Evolutionary conservation across 2,888 invertebrate genomes (phyloP).

Genomic region (Apotomis betuletana): DNA sequence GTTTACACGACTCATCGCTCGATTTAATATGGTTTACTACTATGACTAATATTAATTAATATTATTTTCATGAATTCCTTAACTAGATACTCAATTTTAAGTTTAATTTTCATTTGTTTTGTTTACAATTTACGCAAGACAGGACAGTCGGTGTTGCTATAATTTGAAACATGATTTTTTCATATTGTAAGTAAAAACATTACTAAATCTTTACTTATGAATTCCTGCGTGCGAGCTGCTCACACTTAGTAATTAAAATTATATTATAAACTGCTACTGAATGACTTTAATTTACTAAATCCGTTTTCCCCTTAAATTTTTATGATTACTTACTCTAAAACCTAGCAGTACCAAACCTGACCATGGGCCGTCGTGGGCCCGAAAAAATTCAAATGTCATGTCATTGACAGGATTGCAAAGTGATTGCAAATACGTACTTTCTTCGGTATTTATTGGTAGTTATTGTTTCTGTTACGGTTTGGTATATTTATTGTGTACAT

Average conservation of each 20-base stretch:
- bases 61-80: too few species aligned
- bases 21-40: background rate
- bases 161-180: background rate
- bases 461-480: background rate
- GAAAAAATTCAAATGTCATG: background rate
- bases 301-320: too few species aligned
- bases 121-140: conserved; percentile 3
- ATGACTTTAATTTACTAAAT: too few species aligned
- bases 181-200: background rate
- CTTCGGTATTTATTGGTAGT: background rate
- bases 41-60: too few species aligned
- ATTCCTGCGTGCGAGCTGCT: too few species aligned
- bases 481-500: conserved; percentile 3
- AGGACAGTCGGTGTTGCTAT: background rate
- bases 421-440: conserved; percentile 4
- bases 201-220: too few species aligned
- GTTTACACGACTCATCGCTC: conserved; percentile 52
- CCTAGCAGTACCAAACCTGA: background rate
- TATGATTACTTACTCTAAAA: too few species aligned
- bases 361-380: too few species aligned
- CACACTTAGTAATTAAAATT: too few species aligned
- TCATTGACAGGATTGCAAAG: conserved; percentile 12
- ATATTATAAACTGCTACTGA: too few species aligned
- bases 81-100: background rate
- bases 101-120: conserved; percentile 22